Evolutionary conservation across 2,888 invertebrate genomes (phyloP).

Genomic region (Nezara viridula): DNA sequence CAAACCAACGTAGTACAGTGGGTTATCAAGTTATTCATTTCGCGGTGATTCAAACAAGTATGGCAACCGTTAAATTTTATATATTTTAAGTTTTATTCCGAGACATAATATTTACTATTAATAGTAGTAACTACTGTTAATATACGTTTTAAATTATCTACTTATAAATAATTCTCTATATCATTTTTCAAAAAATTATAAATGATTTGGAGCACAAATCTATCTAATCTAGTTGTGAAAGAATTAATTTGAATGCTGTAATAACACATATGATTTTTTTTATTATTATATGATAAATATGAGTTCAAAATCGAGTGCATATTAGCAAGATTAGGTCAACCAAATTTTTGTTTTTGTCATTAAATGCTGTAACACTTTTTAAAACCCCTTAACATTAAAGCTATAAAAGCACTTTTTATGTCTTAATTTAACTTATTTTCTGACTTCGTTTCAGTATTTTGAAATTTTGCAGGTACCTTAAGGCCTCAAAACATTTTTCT

Average conservation of each 20-base stretch:
- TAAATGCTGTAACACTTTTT: no score
- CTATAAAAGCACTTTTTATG: no score
- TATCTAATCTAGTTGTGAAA: neutral
- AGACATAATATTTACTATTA: neutral
- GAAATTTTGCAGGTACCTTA: no score
- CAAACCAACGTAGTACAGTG: constrained; percentile 19
- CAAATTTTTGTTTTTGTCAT: no score
- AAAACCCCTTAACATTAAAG: no score
- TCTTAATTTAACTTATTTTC: no score
- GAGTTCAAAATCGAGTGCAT: neutral
- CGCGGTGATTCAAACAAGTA: constrained; percentile 39
- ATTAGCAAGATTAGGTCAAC: no score
- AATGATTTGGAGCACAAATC: neutral
- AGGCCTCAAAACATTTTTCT: no score
- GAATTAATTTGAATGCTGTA: neutral
- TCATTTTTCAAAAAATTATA: neutral
- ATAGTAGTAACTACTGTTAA: neutral
- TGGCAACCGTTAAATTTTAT: neutral
- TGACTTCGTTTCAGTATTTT: no score
- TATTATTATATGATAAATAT: neutral
- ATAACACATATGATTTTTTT: neutral
- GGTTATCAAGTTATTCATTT: constrained; percentile 11
- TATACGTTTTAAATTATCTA: neutral
- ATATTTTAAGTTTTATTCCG: neutral
- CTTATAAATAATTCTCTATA: neutral